Percentiles rank a stretch among this genome's conserved stretches.
Conservation (phyloP, 2,888 invertebrate genomes). For the Xanthia icteritia region DNA sequence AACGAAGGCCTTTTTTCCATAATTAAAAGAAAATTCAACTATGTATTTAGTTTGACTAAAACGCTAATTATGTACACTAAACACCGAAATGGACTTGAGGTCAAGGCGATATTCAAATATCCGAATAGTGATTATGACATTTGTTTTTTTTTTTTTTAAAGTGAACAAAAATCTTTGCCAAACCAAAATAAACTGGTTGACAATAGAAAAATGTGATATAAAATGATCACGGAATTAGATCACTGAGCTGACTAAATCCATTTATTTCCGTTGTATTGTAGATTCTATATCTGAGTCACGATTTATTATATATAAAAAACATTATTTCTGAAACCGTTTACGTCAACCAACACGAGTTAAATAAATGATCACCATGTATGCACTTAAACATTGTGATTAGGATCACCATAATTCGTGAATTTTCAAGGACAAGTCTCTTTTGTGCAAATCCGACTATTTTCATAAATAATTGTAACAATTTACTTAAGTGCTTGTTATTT, state of each 20-base stretch:
- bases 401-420: slow-evolving; percentile 8
- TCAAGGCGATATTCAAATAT: slow-evolving; percentile 5
- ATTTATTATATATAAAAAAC: slow-evolving; percentile 40
- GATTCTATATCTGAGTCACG: slow-evolving; percentile 39
- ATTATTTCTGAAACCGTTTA: slow-evolving; percentile 11
- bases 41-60: neutral
- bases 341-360: slow-evolving; percentile 12
- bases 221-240: slow-evolving; percentile 38
- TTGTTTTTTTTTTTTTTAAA: neutral
- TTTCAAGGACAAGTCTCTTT: slow-evolving; percentile 12
- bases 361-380: slow-evolving; percentile 25
- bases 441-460: slow-evolving; percentile 3
- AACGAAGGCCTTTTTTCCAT: neutral
- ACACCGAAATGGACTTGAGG: neutral
- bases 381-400: neutral
- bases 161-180: neutral
- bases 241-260: slow-evolving; percentile 22
- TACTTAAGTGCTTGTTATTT: neutral
- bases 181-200: slow-evolving; percentile 7
- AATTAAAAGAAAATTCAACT: neutral
- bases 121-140: neutral
- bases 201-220: slow-evolving; percentile 8
- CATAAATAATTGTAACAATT: neutral
- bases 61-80: neutral
- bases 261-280: slow-evolving; percentile 27